Evolutionary conservation across 2,797 vertebrate genomes (phyloP), one percentile per base, ranked within the genome.

Genomic region (Vultur gryphus): DNA sequence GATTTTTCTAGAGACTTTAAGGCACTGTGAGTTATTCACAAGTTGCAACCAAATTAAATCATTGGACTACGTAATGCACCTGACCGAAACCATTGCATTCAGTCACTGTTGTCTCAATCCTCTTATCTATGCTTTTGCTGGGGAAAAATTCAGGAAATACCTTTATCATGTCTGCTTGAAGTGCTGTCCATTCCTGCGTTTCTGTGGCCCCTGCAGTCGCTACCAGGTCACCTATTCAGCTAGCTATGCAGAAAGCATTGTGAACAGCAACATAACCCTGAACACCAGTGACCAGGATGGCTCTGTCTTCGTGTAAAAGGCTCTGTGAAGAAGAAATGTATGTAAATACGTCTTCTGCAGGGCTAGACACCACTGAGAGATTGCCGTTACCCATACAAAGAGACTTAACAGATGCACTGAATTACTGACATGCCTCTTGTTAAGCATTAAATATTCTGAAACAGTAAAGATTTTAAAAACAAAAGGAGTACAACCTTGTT

Each of bases 31-130:
- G 0, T 4, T 96, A 19, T 93, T 99, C 25, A 20, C 51, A 4
- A 58, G 7, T 2, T 99, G 99, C 61, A 57, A 96, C 5, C 43
- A 51, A 12, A 98, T 98, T 94, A 97, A 95, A 59, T 69, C 57
- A 10, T 31, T 99, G 66, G 91, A 23, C 44, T 11, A 98, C 0
- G 97, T 98, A 16, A 93, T 99, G 84, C 97, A 97, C 24, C 86
- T 98, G 84, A 98, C 99, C 0, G 99, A 99, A 97, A 97, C 97
- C 16, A 51, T 99, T 3, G 99, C 99, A 0, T 99, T 99, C 87
- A 98, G 97, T 35, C 99, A 99, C 92, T 99, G 99, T 70, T 99
- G 99, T 84, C 97, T 99, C 46, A 99, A 99, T 79, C 99, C 99
- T 31, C 19, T 99, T n/a, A 98, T 99, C 87, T 99, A 99, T 12